Percentiles rank a stretch among this genome's conserved stretches.
These are phyloP conservation scores for Clarias magur DNA, from an alignment of 2,113 vertebrate species.

Conservation along the genomic window DNA sequence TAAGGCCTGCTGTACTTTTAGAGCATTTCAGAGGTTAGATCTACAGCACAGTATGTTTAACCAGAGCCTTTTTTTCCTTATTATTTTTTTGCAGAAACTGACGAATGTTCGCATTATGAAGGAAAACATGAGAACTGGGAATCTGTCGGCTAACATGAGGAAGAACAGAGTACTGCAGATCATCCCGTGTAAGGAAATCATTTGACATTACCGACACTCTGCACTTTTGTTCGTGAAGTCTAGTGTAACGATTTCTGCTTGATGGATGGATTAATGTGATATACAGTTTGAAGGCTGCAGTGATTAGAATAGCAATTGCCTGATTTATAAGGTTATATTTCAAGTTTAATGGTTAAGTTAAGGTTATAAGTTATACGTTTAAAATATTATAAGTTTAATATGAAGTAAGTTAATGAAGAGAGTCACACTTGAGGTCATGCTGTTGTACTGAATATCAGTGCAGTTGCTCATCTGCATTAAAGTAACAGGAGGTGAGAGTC, in stretches of 20 bases:
- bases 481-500: too few species aligned
- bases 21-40: too few species aligned
- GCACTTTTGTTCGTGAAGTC: not conserved
- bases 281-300: not conserved
- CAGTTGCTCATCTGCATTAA: too few species aligned
- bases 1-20: slow-evolving; percentile 20
- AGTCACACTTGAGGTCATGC: too few species aligned
- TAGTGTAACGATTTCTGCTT: not conserved
- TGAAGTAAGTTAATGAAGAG: too few species aligned
- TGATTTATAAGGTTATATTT: too few species aligned
- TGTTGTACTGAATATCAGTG: too few species aligned
- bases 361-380: too few species aligned
- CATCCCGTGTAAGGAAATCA: slow-evolving; percentile 87
- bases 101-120: slow-evolving; percentile 98
- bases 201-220: not conserved
- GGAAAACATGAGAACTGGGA: slow-evolving; percentile 97
- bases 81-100: slow-evolving; percentile 79
- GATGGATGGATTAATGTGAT: not conserved
- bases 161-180: slow-evolving; percentile 98
- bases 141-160: slow-evolving; percentile 97
- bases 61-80: not conserved
- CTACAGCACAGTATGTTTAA: not conserved
- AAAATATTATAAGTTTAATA: too few species aligned
- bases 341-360: too few species aligned
- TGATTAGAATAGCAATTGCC: too few species aligned